Conservation (phyloP, 2,888 invertebrate species). For the Phyllotreta cruciferae region DNA sequence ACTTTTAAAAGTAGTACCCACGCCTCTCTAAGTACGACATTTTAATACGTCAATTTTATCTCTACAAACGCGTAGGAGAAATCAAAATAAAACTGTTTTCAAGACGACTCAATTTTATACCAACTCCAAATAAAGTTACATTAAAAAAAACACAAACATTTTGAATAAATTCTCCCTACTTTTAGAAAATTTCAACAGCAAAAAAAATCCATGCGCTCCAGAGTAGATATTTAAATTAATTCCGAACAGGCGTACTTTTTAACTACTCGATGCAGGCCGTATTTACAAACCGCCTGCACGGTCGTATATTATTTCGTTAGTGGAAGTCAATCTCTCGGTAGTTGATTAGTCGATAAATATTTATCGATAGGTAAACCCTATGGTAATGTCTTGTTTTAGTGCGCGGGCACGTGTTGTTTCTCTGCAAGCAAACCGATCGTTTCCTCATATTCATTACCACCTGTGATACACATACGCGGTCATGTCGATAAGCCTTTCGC, state of each 20-base stretch:
- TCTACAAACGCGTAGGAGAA: no score
- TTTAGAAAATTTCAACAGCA: no score
- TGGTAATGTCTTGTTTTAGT: conserved; percentile 38
- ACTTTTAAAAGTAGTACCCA: conserved; percentile 15
- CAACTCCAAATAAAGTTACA: no score
- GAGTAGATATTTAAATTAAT: no score
- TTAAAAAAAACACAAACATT: no score
- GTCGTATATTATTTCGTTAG: conserved; percentile 7
- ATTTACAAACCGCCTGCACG: background rate
- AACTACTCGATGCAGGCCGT: no score
- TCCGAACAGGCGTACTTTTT: background rate
- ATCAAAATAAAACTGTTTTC: no score
- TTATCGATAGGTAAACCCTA: conserved; percentile 30
- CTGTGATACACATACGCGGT: conserved; percentile 30
- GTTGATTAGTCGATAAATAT: conserved; percentile 35
- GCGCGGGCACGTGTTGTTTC: conserved; percentile 37
- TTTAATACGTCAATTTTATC: no score
- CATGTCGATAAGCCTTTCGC: conserved; percentile 7
- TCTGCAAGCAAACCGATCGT: conserved; percentile 35
- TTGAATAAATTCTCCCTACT: no score
- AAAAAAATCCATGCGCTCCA: no score
- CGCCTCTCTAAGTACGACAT: background rate
- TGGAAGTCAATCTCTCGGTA: conserved; percentile 9
- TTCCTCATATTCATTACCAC: conserved; percentile 40
- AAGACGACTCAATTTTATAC: no score